Conservation (phyloP, 2,888 invertebrate genomes). For the Synergus japonicus region DNA sequence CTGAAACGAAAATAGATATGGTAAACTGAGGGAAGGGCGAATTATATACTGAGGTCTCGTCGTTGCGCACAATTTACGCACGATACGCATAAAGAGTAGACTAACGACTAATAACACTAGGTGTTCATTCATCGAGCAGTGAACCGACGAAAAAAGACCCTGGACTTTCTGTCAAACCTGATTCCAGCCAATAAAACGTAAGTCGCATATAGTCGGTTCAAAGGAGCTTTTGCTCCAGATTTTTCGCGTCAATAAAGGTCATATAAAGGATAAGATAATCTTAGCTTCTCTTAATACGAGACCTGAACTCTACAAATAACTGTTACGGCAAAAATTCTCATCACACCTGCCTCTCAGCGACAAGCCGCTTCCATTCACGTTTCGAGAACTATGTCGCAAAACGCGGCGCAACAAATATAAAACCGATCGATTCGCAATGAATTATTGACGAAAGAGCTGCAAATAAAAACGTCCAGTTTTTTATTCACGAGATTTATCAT, state of each 20-base stretch:
- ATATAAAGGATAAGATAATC: neutral
- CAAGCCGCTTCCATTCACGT: slow-evolving; percentile 4
- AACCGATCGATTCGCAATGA: slow-evolving; percentile 2
- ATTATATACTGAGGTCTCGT: slow-evolving; percentile 1
- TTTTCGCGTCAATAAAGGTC: neutral
- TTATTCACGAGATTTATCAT: neutral
- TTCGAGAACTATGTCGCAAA: slow-evolving; percentile 26
- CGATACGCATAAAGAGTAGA: slow-evolving; percentile 12
- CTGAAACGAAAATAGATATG: neutral
- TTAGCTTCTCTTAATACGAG: neutral
- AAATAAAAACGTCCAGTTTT: neutral
- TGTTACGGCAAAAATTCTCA: neutral
- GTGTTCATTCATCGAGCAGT: slow-evolving; percentile 31
- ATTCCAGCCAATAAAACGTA: slow-evolving; percentile 4
- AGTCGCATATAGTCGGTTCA: neutral
- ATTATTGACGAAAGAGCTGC: slow-evolving; percentile 33
- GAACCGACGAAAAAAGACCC: neutral
- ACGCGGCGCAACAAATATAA: slow-evolving; percentile 27
- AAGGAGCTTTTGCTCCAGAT: neutral
- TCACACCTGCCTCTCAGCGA: neutral
- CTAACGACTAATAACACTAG: neutral
- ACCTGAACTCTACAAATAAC: neutral
- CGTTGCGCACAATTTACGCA: slow-evolving; percentile 13
- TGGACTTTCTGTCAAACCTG: neutral
- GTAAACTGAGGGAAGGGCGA: neutral